phyloP scores from a whole-genome alignment of 2,113 vertebrate genomes.

The Chaetura pelagica region DNA sequence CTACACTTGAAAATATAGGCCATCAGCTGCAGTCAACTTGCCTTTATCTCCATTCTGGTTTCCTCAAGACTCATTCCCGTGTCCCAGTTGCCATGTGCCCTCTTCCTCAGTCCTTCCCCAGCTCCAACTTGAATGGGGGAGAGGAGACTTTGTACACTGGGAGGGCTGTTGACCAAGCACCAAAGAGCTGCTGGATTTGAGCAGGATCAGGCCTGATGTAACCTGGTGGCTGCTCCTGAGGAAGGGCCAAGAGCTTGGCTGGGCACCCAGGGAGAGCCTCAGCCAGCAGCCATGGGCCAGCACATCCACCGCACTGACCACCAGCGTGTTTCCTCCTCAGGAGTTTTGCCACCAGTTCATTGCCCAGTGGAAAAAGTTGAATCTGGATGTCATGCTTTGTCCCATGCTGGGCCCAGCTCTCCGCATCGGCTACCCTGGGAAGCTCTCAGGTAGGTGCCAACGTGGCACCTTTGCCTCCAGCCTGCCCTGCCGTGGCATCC shows the following conservation, averaged over 20 bases:
- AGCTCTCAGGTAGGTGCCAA: slow-evolving; percentile 48
- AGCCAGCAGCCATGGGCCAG: neutral
- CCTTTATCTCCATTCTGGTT: neutral
- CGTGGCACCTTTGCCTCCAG: neutral
- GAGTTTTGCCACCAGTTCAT: slow-evolving; percentile 80
- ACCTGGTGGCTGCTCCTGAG: neutral
- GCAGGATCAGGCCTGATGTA: neutral
- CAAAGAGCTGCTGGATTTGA: neutral
- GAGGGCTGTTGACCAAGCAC: neutral
- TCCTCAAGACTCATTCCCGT: neutral
- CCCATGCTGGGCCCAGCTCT: slow-evolving; percentile 81
- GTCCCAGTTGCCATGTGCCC: neutral
- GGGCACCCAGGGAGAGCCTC: neutral
- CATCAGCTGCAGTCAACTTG: neutral
- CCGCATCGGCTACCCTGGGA: slow-evolving; percentile 59
- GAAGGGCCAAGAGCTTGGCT: neutral
- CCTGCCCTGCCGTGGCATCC: fast-evolving
- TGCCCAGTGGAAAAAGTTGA: slow-evolving; percentile 77
- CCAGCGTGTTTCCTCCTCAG: slow-evolving; percentile 21
- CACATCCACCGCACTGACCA: neutral
- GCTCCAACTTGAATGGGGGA: neutral
- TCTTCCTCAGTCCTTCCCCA: neutral
- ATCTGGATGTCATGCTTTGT: slow-evolving; percentile 84
- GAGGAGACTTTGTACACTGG: neutral
- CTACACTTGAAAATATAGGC: neutral